Evolutionary conservation across 2,797 vertebrate genomes (phyloP).

Genomic region (Lagorchestes hirsutus): DNA sequence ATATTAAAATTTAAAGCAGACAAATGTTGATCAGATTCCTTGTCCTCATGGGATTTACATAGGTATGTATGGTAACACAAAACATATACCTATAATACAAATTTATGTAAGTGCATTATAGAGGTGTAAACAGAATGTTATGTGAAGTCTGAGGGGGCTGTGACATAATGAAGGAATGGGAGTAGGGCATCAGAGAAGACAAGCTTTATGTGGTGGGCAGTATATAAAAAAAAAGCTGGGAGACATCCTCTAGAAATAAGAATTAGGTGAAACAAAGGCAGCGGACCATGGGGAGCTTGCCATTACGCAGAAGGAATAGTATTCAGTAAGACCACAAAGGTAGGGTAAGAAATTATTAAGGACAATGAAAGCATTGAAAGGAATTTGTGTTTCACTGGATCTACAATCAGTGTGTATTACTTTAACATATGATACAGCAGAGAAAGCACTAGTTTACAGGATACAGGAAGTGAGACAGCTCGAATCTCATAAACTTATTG

Average conservation of each 20-base stretch:
- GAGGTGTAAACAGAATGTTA: not conserved
- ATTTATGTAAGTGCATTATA: not conserved
- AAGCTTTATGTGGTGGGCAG: not conserved
- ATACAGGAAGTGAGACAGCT: not conserved
- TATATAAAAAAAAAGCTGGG: not conserved
- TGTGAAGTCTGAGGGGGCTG: not conserved
- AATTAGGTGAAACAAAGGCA: not conserved
- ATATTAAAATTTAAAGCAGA: not conserved
- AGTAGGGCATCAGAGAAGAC: not conserved
- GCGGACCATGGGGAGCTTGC: not conserved
- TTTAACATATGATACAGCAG: not conserved
- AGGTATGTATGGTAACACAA: not conserved
- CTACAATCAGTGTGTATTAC: not conserved
- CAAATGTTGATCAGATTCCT: not conserved
- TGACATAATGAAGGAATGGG: not conserved
- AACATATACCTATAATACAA: not conserved
- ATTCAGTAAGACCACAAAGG: not conserved
- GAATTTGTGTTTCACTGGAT: not conserved
- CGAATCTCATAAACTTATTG: not conserved
- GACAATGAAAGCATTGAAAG: not conserved
- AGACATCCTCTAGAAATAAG: too few relatives aligned
- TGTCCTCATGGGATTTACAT: not conserved
- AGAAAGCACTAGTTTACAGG: not conserved
- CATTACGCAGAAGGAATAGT: not conserved
- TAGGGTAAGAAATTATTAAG: not conserved